phyloP scores from a whole-genome alignment of 2,113 vertebrate species.

The Cyanoramphus novaezelandiae region DNA sequence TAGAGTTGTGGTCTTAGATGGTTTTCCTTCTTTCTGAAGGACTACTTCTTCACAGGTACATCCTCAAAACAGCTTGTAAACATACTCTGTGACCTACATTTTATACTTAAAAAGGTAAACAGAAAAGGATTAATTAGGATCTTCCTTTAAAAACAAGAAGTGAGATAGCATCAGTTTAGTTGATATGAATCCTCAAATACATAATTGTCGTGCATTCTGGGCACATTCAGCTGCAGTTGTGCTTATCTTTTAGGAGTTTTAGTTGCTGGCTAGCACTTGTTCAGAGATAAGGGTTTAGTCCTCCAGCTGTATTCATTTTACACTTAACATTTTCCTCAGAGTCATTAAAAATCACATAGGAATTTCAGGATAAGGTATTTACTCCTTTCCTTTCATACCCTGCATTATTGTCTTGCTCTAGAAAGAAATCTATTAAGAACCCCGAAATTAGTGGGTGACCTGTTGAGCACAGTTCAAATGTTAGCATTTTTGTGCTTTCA shows the following conservation, averaged over 20 bases:
- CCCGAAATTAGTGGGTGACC: background rate
- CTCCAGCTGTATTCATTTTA: background rate
- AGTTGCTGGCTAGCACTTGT: background rate
- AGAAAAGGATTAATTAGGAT: background rate
- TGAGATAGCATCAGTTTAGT: background rate
- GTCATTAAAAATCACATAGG: background rate
- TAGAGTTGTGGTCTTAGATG: background rate
- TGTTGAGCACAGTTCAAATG: background rate
- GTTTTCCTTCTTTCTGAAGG: background rate
- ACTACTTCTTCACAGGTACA: background rate
- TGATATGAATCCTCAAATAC: background rate
- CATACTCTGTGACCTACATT: background rate
- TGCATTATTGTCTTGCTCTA: background rate
- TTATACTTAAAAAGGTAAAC: background rate
- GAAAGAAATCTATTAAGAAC: background rate
- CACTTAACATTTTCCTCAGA: background rate
- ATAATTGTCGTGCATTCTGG: conserved; percentile 5
- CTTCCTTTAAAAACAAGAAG: background rate
- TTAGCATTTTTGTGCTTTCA: background rate
- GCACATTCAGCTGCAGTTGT: conserved; percentile 29
- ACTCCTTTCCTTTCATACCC: background rate
- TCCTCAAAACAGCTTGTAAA: background rate
- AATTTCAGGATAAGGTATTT: background rate
- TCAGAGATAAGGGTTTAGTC: background rate
- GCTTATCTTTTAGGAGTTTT: background rate